These are phyloP conservation scores for Pyrocoelia pectoralis DNA, from an alignment of 2,888 invertebrate genomes.

Conservation along the genomic window DNA sequence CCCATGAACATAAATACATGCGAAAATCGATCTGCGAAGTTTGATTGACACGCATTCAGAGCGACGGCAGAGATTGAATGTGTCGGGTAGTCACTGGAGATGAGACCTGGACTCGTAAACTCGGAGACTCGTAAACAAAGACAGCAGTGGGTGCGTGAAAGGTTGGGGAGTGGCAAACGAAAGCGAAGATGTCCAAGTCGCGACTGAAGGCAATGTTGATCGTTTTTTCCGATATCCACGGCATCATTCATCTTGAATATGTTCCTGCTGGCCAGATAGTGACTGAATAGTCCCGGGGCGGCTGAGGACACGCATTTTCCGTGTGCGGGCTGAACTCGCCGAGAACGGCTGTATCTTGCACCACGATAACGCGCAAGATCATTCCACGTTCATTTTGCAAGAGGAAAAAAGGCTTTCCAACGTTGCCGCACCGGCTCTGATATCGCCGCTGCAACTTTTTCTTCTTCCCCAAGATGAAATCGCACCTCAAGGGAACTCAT, in stretches of 20 bases:
- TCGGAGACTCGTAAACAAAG: no score
- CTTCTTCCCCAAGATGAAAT: slow-evolving; percentile 4
- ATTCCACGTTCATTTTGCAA: neutral
- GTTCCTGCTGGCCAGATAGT: neutral
- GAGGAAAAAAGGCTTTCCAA: slow-evolving; percentile 2
- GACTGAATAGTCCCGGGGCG: neutral
- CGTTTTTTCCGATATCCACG: neutral
- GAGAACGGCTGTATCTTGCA: neutral
- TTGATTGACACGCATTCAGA: no score
- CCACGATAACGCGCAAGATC: neutral
- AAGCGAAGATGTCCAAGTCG: no score
- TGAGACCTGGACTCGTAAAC: neutral
- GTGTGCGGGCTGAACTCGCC: neutral
- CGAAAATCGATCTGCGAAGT: no score
- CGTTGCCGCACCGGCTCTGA: neutral
- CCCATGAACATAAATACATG: no score
- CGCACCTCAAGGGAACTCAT: slow-evolving; percentile 41
- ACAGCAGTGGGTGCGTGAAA: no score
- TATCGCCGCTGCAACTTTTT: slow-evolving; percentile 1
- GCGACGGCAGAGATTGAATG: no score
- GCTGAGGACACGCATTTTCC: neutral
- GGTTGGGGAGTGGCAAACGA: no score
- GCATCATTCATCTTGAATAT: neutral
- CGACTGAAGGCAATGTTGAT: no score
- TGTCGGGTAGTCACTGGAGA: neutral